These are phyloP conservation scores for Papilio aristodemus DNA, from an alignment of 1,140 invertebrate species.

Conservation along the genomic window DNA sequence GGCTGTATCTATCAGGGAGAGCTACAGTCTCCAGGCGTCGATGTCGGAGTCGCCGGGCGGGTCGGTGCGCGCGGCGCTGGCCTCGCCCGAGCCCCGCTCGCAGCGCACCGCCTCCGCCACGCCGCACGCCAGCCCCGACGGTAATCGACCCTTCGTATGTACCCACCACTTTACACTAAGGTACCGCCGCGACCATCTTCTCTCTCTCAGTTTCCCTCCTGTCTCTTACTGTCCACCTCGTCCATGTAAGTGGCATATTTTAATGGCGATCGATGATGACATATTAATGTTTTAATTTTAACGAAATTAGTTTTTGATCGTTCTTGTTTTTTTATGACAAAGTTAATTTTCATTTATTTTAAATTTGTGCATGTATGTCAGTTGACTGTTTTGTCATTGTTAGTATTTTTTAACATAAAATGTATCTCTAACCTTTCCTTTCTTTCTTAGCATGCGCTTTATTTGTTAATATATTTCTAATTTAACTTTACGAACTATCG, in stretches of 20 bases:
- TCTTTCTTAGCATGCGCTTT: constrained; percentile 29
- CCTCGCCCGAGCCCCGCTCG: constrained; percentile 82
- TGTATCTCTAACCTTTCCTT: not conserved
- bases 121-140: constrained; percentile 79
- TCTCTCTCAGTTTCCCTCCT: constrained; percentile 32
- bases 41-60: constrained; percentile 80
- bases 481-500: not conserved
- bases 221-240: constrained; percentile 18
- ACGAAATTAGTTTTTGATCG: not conserved
- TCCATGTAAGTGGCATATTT: not conserved
- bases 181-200: constrained; percentile 31
- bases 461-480: not conserved
- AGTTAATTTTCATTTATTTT: not conserved
- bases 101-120: constrained; percentile 83
- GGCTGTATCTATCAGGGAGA: constrained; percentile 62
- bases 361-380: not conserved
- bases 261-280: not conserved
- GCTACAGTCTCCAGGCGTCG: constrained; percentile 83
- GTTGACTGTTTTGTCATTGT: not conserved
- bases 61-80: constrained; percentile 80
- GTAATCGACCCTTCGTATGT: constrained; percentile 74
- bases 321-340: not conserved
- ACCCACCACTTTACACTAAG: constrained; percentile 71
- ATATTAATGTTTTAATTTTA: not conserved
- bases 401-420: no score